A percentile compares a stretch with the other conserved stretches of the same genome.
These are phyloP conservation scores for Monopterus albus DNA, from an alignment of 2,113 vertebrate genomes.

Conservation along the genomic window DNA sequence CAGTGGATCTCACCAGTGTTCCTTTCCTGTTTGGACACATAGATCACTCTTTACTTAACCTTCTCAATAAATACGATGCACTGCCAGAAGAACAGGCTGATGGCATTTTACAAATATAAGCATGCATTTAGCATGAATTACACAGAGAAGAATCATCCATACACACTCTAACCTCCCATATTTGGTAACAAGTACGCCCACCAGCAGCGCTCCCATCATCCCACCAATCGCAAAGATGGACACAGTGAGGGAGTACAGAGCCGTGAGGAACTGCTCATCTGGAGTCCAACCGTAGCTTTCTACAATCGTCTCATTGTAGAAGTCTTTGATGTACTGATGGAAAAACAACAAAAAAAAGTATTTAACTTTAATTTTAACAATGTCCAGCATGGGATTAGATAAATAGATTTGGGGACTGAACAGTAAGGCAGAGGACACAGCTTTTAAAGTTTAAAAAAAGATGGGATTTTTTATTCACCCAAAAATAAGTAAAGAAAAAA, in stretches of 20 bases:
- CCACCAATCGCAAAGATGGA: constrained; percentile 90
- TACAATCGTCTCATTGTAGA: constrained; percentile 86
- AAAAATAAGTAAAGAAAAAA: no score
- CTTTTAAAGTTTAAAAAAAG: no score
- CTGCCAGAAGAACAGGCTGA: neutral
- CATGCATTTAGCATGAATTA: neutral
- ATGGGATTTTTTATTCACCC: no score
- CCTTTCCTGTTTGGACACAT: constrained; percentile 83
- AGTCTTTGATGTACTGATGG: constrained; percentile 88
- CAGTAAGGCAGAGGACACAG: no score
- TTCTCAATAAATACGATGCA: neutral
- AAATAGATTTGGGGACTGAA: no score
- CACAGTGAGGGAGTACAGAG: constrained; percentile 89
- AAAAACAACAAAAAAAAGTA: no score
- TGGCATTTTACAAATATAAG: neutral
- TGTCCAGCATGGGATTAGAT: neutral
- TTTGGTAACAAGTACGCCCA: constrained; percentile 84
- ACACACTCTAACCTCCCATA: constrained; percentile 85
- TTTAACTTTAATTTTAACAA: neutral
- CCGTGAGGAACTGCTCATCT: constrained; percentile 73
- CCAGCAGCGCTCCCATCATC: constrained; percentile 86
- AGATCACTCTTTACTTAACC: neutral
- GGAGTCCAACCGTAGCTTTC: constrained; percentile 70
- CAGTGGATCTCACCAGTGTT: constrained; percentile 80
- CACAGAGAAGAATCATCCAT: neutral